Percentiles rank a stretch among this genome's conserved stretches.
Conservation (phyloP, 35 echinoderm and acorn worm genomes). For the Ptychodera flava region DNA sequence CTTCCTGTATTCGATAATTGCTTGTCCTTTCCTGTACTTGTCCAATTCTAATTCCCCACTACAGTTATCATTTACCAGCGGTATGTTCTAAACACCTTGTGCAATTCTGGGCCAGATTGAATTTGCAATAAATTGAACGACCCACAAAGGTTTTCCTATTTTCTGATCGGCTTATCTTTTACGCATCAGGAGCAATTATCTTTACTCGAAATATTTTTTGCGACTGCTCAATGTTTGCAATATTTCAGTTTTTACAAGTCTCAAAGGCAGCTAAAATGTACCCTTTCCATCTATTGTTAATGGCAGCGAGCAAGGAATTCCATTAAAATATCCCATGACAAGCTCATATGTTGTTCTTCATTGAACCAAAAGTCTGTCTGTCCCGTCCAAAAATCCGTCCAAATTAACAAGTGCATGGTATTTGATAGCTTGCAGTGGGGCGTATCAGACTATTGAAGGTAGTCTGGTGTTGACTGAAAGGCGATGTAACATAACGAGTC, state of each 20-base stretch:
- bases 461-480: neutral
- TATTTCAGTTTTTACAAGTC: neutral
- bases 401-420: neutral
- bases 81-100: neutral
- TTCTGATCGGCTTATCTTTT: neutral
- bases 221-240: neutral
- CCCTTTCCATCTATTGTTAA: neutral
- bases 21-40: neutral
- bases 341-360: neutral
- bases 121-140: neutral
- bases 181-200: neutral
- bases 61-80: neutral
- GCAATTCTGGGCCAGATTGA: neutral
- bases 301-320: neutral
- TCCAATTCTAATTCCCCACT: neutral
- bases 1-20: neutral
- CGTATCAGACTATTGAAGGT: neutral
- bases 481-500: neutral
- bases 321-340: neutral
- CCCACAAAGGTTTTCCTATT: neutral
- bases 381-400: neutral
- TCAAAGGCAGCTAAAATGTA: neutral
- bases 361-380: too few species aligned
- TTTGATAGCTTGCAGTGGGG: neutral
- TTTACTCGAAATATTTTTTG: neutral